phyloP scores from a whole-genome alignment of 1,140 invertebrate species.

The Charaxes varanes region DNA sequence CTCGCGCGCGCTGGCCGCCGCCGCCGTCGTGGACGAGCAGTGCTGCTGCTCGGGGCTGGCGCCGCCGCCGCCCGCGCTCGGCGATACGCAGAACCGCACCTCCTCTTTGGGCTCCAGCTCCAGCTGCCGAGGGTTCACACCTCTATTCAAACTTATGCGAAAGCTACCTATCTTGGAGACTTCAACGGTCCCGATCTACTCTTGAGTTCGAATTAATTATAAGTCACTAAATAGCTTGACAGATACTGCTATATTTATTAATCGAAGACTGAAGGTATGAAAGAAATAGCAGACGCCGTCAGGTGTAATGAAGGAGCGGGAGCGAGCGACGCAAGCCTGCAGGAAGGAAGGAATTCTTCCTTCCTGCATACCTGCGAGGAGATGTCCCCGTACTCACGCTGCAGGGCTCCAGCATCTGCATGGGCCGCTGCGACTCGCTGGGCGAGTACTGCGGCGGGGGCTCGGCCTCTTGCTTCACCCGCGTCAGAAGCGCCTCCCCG shows the following conservation, averaged over 20 bases:
- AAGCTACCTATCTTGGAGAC: no score
- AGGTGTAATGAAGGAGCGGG: no score
- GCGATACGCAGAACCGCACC: slow-evolving; percentile 56
- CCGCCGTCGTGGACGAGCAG: slow-evolving; percentile 60
- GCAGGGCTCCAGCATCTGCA: slow-evolving; percentile 52
- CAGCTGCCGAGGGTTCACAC: slow-evolving; percentile 25
- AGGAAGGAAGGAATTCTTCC: no score
- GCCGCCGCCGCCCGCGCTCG: slow-evolving; percentile 43
- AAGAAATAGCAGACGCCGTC: no score
- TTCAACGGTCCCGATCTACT: no score
- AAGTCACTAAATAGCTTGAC: no score
- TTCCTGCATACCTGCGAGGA: no score
- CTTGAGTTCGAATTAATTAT: no score
- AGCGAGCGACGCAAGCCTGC: no score
- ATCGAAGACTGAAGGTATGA: no score
- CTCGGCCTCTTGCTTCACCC: slow-evolving; percentile 64
- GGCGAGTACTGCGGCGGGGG: slow-evolving; percentile 53
- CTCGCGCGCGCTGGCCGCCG: slow-evolving; percentile 45
- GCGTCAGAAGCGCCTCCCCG: slow-evolving; percentile 48
- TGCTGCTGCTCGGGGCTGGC: slow-evolving; percentile 61
- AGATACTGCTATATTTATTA: no score
- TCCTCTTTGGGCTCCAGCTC: slow-evolving; percentile 62
- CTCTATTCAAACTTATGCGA: no score
- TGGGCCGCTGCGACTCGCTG: slow-evolving; percentile 37
- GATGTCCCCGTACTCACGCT: slow-evolving; percentile 41